phyloP scores from a whole-genome alignment of 2,797 vertebrate genomes.

The Potorous gilbertii region DNA sequence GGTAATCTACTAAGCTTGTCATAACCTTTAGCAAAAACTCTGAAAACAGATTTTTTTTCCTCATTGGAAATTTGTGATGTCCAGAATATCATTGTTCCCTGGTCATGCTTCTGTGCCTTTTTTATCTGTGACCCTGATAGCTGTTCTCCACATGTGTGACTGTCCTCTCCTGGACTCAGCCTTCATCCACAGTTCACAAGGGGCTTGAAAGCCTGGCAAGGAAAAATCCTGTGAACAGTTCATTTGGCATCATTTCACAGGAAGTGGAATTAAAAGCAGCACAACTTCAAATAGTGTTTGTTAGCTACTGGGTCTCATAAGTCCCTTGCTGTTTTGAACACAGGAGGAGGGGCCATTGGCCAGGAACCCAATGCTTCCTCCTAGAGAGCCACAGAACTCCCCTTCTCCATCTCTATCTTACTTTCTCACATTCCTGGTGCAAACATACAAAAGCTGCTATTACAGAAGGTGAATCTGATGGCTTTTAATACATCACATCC shows the following conservation, averaged over 20 bases:
- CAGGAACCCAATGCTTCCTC: not conserved
- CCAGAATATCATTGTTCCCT: not conserved
- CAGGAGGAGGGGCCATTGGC: constrained; percentile 14
- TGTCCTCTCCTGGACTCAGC: not conserved
- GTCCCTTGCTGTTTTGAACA: constrained; percentile 13
- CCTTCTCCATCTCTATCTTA: constrained; percentile 55
- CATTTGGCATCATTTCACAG: constrained; percentile 42
- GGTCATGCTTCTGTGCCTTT: not conserved
- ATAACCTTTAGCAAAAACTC: constrained; percentile 16
- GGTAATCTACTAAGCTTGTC: not conserved
- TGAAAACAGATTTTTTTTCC: not conserved
- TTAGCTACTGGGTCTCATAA: not conserved
- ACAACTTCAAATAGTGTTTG: constrained; percentile 21
- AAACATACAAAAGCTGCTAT: constrained; percentile 82
- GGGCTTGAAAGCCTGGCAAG: constrained; percentile 18
- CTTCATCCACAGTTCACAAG: constrained; percentile 43
- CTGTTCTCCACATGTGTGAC: constrained; percentile 16
- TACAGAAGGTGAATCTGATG: constrained; percentile 82
- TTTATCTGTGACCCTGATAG: not conserved
- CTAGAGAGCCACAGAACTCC: not conserved
- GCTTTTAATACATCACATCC: constrained; percentile 86
- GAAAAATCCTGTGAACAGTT: constrained; percentile 25
- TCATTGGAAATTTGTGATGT: not conserved
- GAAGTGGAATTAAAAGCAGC: constrained; percentile 6
- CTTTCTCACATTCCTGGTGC: constrained; percentile 71